These are phyloP conservation scores for Spermophilus dauricus DNA, from an alignment of 2,113 vertebrate genomes.

Conservation along the genomic window DNA sequence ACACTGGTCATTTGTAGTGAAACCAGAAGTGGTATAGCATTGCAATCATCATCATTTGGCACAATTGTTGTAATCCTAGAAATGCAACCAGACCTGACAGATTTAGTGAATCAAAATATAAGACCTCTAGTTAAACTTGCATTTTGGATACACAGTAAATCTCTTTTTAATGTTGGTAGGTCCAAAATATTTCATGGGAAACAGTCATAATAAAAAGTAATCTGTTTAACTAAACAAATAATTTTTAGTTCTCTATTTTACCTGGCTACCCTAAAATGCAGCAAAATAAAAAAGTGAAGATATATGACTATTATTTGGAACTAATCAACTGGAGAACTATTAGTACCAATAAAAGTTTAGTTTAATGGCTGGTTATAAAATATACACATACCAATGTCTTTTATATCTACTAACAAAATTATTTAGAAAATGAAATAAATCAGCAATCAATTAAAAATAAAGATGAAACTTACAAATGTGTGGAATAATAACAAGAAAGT, in stretches of 20 bases:
- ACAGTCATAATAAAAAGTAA: neutral
- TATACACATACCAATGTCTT: neutral
- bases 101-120: neutral
- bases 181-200: conserved; percentile 10
- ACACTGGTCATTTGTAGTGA: neutral
- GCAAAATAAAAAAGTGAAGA: neutral
- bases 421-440: neutral
- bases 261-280: neutral
- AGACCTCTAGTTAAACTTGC: neutral
- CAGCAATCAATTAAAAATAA: conserved; percentile 6
- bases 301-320: conserved; percentile 22
- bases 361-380: neutral
- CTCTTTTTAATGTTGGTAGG: neutral
- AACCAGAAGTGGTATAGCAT: neutral
- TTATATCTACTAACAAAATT: neutral
- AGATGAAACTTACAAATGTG: neutral
- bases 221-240: neutral
- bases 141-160: neutral
- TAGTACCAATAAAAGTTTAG: neutral
- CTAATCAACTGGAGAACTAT: conserved; percentile 6
- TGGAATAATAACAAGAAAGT: neutral
- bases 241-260: neutral
- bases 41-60: neutral
- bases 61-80: neutral
- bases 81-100: neutral